These are phyloP conservation scores for Pedetes capensis DNA, from an alignment of 2,113 vertebrate species.

Conservation along the genomic window DNA sequence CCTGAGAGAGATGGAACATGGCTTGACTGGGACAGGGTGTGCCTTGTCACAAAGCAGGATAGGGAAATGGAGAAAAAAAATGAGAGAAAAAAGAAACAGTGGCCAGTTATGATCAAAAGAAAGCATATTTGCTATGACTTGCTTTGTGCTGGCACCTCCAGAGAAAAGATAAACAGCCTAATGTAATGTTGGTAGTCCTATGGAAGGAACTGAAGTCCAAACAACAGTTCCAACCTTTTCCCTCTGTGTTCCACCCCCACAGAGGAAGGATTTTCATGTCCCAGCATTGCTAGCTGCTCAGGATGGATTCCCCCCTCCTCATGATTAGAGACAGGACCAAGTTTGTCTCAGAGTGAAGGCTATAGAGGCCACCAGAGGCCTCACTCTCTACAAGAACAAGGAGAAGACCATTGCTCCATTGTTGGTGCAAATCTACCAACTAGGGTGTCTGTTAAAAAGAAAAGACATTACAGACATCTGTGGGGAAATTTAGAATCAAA, in stretches of 20 bases:
- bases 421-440: neutral
- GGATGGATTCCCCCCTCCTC: neutral
- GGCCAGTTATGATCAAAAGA: neutral
- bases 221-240: neutral
- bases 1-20: neutral
- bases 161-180: neutral
- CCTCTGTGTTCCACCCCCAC: neutral
- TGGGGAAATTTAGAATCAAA: neutral
- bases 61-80: neutral
- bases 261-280: neutral
- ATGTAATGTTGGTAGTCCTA: neutral
- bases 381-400: neutral
- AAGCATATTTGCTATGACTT: neutral
- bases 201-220: neutral
- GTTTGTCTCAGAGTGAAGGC: neutral
- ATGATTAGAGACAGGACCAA: neutral
- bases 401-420: neutral
- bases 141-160: neutral
- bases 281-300: neutral
- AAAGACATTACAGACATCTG: neutral
- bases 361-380: neutral
- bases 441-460: neutral
- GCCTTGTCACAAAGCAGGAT: neutral
- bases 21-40: neutral
- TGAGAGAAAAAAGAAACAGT: no score